Base-by-base conservation (phyloP, 2,113 vertebrate genomes). In the Taurulus bubalis region DNA sequence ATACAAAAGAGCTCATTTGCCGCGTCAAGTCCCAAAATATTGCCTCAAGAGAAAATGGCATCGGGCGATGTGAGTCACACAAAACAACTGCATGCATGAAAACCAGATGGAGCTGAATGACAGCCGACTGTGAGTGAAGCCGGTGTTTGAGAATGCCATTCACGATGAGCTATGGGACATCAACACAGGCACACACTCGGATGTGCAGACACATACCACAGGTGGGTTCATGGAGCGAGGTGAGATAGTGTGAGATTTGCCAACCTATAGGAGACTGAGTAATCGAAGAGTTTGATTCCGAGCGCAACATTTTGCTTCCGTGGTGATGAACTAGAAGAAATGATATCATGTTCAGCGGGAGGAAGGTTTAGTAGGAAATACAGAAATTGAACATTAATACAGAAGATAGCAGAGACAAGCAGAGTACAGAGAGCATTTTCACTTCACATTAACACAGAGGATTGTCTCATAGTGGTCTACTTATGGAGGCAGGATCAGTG, bases 251-350 rank as follows among this genome's bases (percentile, higher is more conserved):
- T 97, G 96, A 96, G 96, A 95, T 96, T 96, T 99, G 98, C 98
- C 97, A 99, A 99, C 98, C 98, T 99, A 99, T 97, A 96, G 97
- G 96, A 97, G 98, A 98, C 98, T 99, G 98, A 98, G 98, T 99
- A 96, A 99, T 99, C 95, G 98, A 99, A 96, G 98, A 99, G 96
- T 99, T 99, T 98, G 98, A 99, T 95, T 99, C 98, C 96, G 97
- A 99, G 96, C 97, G 98, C 96, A 99, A 99, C 98, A 99, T 99
- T 99, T 99, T 99, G 98, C 97, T 99, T 94, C 98, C 98, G 93
- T 99, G 97, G 97, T 99, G 98, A 96, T 99, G 98, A 97, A 99
- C 98, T 99, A 96, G 97, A 97, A 97, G 96, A 96, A 97, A 97
- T 94, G 93, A 97, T 95, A 96, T 93, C 96, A 95, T 94, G 96